Evolutionary conservation across 2,888 invertebrate species (phyloP), one percentile per base, ranked within the genome.

Genomic region (Morpho achilles): DNA sequence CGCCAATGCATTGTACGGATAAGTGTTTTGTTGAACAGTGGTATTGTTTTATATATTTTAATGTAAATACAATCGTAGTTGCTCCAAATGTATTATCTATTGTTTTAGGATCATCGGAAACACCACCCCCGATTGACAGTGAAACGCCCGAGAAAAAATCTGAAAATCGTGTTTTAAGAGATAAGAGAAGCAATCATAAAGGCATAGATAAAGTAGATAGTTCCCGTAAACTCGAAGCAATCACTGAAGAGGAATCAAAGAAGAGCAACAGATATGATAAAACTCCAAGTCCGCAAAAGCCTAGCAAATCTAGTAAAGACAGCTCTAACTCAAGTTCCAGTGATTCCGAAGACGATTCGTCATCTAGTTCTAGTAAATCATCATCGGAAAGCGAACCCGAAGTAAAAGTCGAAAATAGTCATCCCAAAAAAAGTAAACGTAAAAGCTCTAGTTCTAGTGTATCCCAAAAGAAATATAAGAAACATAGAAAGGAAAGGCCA

Each of bases 111-210:
- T 77, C 80, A 1, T 88, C 90, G 32, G 78, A 76, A 5, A 89
- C 90, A 1, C 87, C 87, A 0, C 89, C 90, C 0, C 87, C 87
- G 0, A 63, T 72, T 9, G 85, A 87, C 10, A 67, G 76, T 50
- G 87, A 87, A 2, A 85, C 86, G 0, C 83, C 87, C 0, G 87
- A 87, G 54, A 86, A 85, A 61, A 68, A 74, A 61, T 70, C 74
- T 8, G 85, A 85, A 61, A 76, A 76, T 47, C 82, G 81, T 4
- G 59, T 63, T 3, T 80, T 82, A n/a, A 84, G 75, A 68, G 86
- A 89, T 62, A 82, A 82, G 63, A 80, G 74, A 62, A 77, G 60
- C 61, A 80, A 79, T 65, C 74, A 82, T 65, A 90, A 84, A 69
- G 67, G 77, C 2, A 64, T 53, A 40, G 88, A 88, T 63, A 82